Base-by-base conservation (phyloP, 1,140 invertebrate genomes). In the Aphelenchoides avenae region DNA sequence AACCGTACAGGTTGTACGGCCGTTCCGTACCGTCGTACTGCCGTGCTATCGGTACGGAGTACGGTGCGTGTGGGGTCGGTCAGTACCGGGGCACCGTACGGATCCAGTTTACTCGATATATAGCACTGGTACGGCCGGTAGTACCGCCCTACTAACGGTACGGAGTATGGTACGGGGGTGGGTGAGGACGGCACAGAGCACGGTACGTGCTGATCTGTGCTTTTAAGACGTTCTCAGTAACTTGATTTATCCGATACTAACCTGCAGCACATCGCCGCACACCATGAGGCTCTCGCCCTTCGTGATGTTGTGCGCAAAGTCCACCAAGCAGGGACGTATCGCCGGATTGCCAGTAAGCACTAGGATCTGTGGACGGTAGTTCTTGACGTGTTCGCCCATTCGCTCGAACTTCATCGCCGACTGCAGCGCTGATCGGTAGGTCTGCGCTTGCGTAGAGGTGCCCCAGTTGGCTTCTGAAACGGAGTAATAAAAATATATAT, bases 391-490 rank as follows among this genome's bases (percentile, higher is more conserved):
- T 50, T 94, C 90, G 62, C 89, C 87, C 5, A 91, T 86, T 39
- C 84, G 82, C 60, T 88, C 87, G 39, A 96, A 79, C 70, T 90
- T 87, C 61, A 91, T 86, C 1, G 89, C 86, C 1, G 87, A 85
- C 41, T 86, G 84, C 15, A 95, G 78, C 0, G 91, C 90, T 68
- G 85, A 88, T 73, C 88, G 90, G 77, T 94, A 96, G 0, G 87
- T 88, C 79, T 93, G 89, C n/a, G 91, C 91, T 78, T 95, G 90
- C 0, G 89, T 91, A 2, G 89, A 91, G 0, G 90, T 92, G 1
- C 91, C 91, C 91, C 91, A 94, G 80, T 95, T 95, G 1, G 93
- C 89, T 79, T 91, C 90, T 84, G 52, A 1, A n/a, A n/a, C n/a
- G n/a, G n/a, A n/a, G 18, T 61, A 27, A 34, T 61, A 52, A 20